Evolutionary conservation across 2,113 vertebrate species (phyloP).

Genomic region (Tragelaphus imberbis): DNA sequence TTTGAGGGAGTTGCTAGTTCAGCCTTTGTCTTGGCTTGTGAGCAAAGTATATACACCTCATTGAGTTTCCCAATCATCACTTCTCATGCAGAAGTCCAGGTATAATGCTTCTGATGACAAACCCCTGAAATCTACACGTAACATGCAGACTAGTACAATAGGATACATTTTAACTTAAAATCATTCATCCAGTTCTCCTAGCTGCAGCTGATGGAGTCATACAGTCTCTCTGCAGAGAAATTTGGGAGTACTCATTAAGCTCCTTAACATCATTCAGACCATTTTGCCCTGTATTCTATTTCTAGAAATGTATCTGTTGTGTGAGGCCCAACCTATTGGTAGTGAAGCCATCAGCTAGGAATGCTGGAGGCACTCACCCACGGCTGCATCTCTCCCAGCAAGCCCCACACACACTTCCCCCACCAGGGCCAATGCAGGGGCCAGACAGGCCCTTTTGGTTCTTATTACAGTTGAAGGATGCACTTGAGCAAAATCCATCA

Average conservation of each 20-base stretch:
- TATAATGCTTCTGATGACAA: neutral
- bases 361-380: too few species aligned
- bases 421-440: neutral
- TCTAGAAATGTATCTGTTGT: neutral
- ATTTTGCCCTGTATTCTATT: neutral
- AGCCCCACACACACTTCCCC: neutral
- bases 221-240: neutral
- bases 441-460: neutral
- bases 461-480: neutral
- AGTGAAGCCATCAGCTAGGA: neutral
- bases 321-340: neutral
- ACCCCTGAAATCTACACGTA: neutral
- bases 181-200: neutral
- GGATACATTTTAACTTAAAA: neutral
- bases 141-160: neutral
- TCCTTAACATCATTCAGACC: neutral
- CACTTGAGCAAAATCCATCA: neutral
- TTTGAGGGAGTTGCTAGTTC: neutral
- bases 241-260: neutral
- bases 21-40: neutral
- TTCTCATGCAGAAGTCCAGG: neutral
- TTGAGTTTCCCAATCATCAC: neutral
- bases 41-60: neutral
- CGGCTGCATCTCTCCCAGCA: neutral
- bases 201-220: neutral